Percentiles rank a stretch among this genome's conserved stretches.
phyloP scores from a whole-genome alignment of 2,797 vertebrate genomes.

The Rhynchotus rufescens region DNA sequence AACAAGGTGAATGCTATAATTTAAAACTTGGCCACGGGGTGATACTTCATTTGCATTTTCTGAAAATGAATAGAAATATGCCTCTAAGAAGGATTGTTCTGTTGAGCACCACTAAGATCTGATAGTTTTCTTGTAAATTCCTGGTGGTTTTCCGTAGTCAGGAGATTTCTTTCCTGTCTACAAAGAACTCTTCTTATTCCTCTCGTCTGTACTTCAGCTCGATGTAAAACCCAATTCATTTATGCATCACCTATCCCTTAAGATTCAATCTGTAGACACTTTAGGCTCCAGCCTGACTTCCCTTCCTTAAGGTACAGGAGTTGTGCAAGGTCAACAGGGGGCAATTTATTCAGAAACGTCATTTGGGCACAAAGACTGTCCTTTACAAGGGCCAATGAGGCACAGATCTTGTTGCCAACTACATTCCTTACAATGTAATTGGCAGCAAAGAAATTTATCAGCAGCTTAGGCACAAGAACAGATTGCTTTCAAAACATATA shows the following conservation, averaged over 20 bases:
- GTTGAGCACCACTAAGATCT: constrained; percentile 3
- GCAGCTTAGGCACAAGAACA: not conserved
- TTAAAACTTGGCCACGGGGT: constrained; percentile 8
- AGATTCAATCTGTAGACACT: not conserved
- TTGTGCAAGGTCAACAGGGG: not conserved
- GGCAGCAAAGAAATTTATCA: constrained; percentile 3
- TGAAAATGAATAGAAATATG: constrained; percentile 26
- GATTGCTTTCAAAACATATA: not conserved
- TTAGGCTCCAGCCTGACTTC: constrained; percentile 55
- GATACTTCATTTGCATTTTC: constrained; percentile 45
- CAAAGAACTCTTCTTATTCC: constrained; percentile 69
- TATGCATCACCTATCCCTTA: constrained; percentile 38
- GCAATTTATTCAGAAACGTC: constrained; percentile 32
- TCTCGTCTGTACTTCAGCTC: not conserved
- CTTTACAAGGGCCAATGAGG: not conserved
- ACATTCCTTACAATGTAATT: constrained; percentile 14
- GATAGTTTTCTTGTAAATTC: constrained; percentile 63
- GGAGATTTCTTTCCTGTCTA: constrained; percentile 50
- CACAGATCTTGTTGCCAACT: not conserved
- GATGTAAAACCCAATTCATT: constrained; percentile 65
- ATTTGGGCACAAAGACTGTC: not conserved
- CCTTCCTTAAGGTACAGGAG: not conserved
- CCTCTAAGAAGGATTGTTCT: constrained; percentile 62
- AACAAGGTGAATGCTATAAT: constrained; percentile 48
- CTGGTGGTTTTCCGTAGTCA: constrained; percentile 57